Conservation (phyloP, 2,888 invertebrate genomes). For the Tetragonisca angustula region DNA sequence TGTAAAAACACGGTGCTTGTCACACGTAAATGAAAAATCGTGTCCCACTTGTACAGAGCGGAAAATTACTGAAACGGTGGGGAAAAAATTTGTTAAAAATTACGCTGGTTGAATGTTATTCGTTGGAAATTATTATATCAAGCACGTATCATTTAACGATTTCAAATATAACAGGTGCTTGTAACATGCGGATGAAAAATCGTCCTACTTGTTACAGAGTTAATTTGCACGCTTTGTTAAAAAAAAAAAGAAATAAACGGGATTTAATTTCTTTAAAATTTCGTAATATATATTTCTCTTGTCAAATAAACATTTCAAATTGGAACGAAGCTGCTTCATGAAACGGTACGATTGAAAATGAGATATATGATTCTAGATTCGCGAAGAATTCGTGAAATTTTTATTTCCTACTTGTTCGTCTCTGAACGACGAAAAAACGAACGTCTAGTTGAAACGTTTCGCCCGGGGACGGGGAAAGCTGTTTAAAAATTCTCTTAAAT, state of each 20-base stretch:
- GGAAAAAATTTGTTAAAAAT: background rate
- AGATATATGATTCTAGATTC: background rate
- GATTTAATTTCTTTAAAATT: background rate
- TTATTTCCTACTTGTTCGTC: background rate
- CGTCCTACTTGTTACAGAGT: no score
- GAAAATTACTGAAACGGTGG: background rate
- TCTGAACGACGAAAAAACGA: background rate
- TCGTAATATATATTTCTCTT: background rate
- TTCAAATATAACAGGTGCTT: no score
- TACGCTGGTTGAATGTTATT: background rate
- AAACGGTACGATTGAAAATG: conserved; percentile 1
- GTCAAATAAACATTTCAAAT: background rate
- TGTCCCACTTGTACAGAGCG: background rate
- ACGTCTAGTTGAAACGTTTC: no score
- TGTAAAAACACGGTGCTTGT: no score
- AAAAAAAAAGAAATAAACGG: background rate
- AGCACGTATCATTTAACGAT: background rate
- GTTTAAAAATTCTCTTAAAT: conserved; percentile 1
- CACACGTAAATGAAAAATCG: no score
- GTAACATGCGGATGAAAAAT: no score
- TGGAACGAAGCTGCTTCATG: background rate
- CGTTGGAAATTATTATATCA: background rate
- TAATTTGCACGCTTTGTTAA: no score
- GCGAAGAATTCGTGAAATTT: background rate
- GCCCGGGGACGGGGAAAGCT: background rate